Percentiles rank a stretch among this genome's conserved stretches.
These are phyloP conservation scores for Matsumurasca onukii DNA, from an alignment of 1,140 invertebrate genomes.

Conservation along the genomic window DNA sequence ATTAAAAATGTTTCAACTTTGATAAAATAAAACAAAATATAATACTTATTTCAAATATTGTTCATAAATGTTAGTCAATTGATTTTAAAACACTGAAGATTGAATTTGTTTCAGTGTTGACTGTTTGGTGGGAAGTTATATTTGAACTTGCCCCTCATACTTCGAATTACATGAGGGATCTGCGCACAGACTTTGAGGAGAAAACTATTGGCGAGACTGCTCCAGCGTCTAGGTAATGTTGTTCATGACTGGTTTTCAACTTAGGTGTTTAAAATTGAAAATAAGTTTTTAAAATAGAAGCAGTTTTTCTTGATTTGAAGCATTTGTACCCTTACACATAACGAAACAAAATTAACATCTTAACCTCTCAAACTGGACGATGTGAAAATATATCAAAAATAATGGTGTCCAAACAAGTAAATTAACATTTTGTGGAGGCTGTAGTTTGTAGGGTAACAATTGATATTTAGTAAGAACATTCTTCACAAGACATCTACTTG, in stretches of 20 bases:
- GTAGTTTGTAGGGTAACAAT: too few species aligned
- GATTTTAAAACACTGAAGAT: neutral
- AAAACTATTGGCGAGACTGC: conserved; percentile 31
- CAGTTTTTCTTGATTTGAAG: neutral
- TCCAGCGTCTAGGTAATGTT: conserved; percentile 36
- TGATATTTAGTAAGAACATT: too few species aligned
- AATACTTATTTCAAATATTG: too few species aligned
- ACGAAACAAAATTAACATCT: too few species aligned
- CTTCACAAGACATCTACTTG: neutral
- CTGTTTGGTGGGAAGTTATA: conserved; percentile 42
- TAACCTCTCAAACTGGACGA: too few species aligned
- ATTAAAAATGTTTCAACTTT: neutral
- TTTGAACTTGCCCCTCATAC: conserved; percentile 37
- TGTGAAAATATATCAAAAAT: too few species aligned
- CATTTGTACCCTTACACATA: too few species aligned
- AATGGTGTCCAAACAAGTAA: too few species aligned
- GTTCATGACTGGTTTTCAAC: neutral
- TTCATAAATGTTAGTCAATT: too few species aligned
- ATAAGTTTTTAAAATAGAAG: neutral
- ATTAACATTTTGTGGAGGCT: too few species aligned
- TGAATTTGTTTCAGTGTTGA: conserved; percentile 34
- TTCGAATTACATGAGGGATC: conserved; percentile 35
- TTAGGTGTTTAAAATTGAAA: too few species aligned
- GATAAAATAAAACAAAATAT: too few species aligned
- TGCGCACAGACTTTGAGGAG: conserved; percentile 34